These are phyloP conservation scores for Oxygymnocypris stewartii DNA, from an alignment of 2,113 vertebrate genomes.

Conservation along the genomic window DNA sequence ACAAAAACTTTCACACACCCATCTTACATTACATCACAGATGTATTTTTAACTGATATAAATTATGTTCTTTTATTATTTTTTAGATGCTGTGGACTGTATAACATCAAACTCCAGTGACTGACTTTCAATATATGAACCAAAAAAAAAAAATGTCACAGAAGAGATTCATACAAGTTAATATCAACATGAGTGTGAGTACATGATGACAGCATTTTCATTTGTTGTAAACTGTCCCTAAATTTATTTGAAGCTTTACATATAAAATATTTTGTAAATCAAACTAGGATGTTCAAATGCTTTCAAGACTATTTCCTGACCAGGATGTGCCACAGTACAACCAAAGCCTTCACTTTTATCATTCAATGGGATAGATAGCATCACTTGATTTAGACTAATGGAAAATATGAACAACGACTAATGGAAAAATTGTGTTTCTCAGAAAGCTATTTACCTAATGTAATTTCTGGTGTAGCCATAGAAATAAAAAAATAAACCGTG, in stretches of 20 bases:
- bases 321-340: neutral
- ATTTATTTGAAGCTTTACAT: neutral
- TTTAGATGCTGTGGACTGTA: neutral
- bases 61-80: neutral
- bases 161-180: too few species aligned
- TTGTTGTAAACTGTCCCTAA: neutral
- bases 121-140: too few species aligned
- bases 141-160: too few species aligned
- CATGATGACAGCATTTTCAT: too few species aligned
- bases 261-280: neutral
- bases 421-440: neutral
- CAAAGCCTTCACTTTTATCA: neutral
- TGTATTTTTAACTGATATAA: neutral
- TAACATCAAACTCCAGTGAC: too few species aligned
- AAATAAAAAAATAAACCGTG: neutral
- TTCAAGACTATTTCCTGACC: neutral
- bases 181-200: too few species aligned
- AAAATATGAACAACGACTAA: neutral
- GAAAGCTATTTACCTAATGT: neutral
- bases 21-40: neutral
- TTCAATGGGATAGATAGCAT: neutral
- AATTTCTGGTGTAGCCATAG: neutral
- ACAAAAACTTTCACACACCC: neutral
- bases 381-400: neutral
- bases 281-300: neutral